Percentiles rank a stretch among this genome's conserved stretches.
phyloP scores from a whole-genome alignment of 2,888 invertebrate genomes.

The Erebia epiphron region DNA sequence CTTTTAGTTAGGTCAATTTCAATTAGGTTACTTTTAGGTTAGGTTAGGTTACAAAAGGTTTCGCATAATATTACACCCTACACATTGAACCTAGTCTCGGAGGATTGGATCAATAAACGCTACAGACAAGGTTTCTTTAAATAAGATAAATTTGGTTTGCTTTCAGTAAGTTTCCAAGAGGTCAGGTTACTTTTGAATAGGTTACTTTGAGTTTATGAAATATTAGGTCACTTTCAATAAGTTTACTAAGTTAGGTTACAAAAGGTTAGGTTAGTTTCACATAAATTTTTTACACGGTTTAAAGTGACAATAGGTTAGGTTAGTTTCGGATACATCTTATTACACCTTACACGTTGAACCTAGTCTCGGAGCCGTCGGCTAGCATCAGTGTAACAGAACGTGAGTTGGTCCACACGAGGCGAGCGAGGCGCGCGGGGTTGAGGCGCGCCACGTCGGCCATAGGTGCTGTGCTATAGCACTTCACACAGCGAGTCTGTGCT shows the following conservation, averaged over 20 bases:
- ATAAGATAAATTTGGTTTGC: no score
- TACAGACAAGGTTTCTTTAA: no score
- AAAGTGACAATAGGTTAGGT: background rate
- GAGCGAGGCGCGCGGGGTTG: constrained; percentile 94
- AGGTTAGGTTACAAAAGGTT: background rate
- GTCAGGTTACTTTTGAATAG: constrained; percentile 81
- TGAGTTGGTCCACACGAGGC: constrained; percentile 97
- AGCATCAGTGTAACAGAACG: constrained; percentile 96
- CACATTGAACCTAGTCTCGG: no score
- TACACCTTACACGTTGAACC: constrained; percentile 48
- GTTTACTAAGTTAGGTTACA: constrained; percentile 57
- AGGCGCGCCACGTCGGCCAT: constrained; percentile 93
- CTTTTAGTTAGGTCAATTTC: background rate
- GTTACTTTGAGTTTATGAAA: background rate
- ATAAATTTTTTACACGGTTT: constrained; percentile 65
- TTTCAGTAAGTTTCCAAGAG: background rate
- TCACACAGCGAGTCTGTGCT: constrained; percentile 97
- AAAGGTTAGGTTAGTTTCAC: constrained; percentile 86
- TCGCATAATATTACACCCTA: no score
- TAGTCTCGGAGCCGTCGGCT: constrained; percentile 95
- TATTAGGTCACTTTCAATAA: background rate
- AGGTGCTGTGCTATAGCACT: constrained; percentile 96
- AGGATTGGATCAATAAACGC: no score
- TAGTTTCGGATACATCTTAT: constrained; percentile 56
- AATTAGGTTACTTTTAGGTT: constrained; percentile 34